phyloP scores from a whole-genome alignment of 2,888 invertebrate species.

The Lissonota sp. region DNA sequence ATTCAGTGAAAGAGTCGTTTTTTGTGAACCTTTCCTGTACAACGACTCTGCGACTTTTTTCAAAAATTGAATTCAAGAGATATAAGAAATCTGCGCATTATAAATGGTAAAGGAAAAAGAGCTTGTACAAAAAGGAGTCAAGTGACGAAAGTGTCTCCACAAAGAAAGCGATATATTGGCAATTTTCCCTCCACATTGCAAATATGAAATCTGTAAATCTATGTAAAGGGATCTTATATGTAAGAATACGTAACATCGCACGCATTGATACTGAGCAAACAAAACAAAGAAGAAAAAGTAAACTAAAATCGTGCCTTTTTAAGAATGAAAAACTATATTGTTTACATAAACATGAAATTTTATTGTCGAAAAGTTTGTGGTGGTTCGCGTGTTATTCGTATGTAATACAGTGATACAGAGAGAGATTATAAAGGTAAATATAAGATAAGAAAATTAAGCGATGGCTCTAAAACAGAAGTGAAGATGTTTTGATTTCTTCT shows the following conservation, averaged over 20 bases:
- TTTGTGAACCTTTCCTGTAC: too few relatives aligned
- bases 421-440: too few relatives aligned
- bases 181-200: slow-evolving; percentile 40
- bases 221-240: neutral
- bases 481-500: too few relatives aligned
- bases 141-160: too few relatives aligned
- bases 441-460: too few relatives aligned
- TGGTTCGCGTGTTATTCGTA: slow-evolving; percentile 45
- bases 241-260: slow-evolving; percentile 23
- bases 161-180: neutral
- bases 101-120: slow-evolving; percentile 1
- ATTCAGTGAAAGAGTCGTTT: too few relatives aligned
- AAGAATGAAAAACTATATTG: slow-evolving; percentile 44
- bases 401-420: slow-evolving; percentile 34
- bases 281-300: slow-evolving; percentile 36
- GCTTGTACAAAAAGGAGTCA: neutral
- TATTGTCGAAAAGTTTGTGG: slow-evolving; percentile 42
- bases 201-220: neutral
- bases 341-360: slow-evolving; percentile 38
- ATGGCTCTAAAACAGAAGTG: too few relatives aligned
- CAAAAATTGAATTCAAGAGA: too few relatives aligned
- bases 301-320: slow-evolving; percentile 57
- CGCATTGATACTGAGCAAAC: slow-evolving; percentile 14
- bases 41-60: too few relatives aligned
- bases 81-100: too few relatives aligned